Conservation (phyloP, 2,113 vertebrate species). For the Piprites chloris region DNA sequence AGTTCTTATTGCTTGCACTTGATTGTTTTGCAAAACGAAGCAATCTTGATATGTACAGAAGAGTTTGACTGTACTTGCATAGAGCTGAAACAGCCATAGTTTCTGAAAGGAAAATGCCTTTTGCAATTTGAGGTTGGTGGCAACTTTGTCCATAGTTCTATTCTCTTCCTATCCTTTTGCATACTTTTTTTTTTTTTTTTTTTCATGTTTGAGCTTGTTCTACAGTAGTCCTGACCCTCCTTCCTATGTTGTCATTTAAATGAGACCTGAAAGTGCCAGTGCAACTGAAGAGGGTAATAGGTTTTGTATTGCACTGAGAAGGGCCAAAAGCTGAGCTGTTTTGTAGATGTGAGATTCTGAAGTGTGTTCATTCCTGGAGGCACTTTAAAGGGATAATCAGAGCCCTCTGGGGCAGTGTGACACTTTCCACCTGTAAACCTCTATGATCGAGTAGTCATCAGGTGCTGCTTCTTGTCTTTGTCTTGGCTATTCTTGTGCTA, state of each 20-base stretch:
- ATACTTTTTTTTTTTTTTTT: neutral
- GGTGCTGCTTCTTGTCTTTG: neutral
- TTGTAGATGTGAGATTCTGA: neutral
- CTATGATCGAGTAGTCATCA: neutral
- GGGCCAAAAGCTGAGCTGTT: neutral
- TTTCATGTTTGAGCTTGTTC: neutral
- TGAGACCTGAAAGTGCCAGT: neutral
- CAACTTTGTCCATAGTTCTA: neutral
- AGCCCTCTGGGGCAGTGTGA: neutral
- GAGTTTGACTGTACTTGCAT: neutral
- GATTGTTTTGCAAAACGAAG: constrained; percentile 23
- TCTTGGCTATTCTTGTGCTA: neutral
- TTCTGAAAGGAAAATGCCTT: neutral
- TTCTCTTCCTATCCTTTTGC: neutral
- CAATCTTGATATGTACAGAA: neutral
- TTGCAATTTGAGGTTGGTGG: neutral
- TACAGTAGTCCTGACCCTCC: neutral
- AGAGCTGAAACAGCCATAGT: neutral
- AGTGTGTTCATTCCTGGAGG: neutral
- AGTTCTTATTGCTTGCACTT: neutral
- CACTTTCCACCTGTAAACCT: neutral
- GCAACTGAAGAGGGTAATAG: neutral
- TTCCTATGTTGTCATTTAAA: neutral
- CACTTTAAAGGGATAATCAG: neutral
- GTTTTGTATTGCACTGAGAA: neutral